A percentile compares a stretch with the other conserved stretches of the same genome.
phyloP scores from a whole-genome alignment of 2,113 vertebrate species.

The Spermophilus dauricus region DNA sequence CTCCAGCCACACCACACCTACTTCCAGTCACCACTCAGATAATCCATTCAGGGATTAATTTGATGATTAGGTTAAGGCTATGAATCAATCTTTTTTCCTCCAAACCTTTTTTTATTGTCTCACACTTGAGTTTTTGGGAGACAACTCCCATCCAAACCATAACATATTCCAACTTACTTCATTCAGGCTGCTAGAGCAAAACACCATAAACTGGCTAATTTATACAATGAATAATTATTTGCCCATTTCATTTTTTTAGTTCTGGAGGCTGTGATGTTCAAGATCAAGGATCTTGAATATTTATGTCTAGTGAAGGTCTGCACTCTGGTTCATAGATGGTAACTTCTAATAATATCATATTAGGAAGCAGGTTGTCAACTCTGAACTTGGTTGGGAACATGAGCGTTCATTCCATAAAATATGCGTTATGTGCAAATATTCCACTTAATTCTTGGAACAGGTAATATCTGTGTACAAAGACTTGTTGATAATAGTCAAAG shows the following conservation, averaged over 20 bases:
- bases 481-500: background rate
- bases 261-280: background rate
- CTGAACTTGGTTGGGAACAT: background rate
- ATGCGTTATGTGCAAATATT: background rate
- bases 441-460: conserved; percentile 16
- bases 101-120: too few species aligned
- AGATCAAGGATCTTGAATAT: background rate
- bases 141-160: too few species aligned
- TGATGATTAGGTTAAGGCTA: too few species aligned
- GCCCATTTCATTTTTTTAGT: too few species aligned
- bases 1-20: too few species aligned
- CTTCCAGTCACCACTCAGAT: too few species aligned
- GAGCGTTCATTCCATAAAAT: background rate
- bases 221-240: background rate
- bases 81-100: too few species aligned
- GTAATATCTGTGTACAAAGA: background rate
- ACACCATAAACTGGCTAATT: too few species aligned
- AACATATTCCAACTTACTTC: background rate
- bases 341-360: too few species aligned
- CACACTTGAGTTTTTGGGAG: too few species aligned
- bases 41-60: too few species aligned
- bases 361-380: background rate
- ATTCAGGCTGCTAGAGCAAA: background rate
- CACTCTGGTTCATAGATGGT: background rate
- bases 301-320: background rate